Evolutionary conservation across 1,140 invertebrate species (phyloP), one percentile per base, ranked within the genome.

Genomic region (Cecropterus lyciades): DNA sequence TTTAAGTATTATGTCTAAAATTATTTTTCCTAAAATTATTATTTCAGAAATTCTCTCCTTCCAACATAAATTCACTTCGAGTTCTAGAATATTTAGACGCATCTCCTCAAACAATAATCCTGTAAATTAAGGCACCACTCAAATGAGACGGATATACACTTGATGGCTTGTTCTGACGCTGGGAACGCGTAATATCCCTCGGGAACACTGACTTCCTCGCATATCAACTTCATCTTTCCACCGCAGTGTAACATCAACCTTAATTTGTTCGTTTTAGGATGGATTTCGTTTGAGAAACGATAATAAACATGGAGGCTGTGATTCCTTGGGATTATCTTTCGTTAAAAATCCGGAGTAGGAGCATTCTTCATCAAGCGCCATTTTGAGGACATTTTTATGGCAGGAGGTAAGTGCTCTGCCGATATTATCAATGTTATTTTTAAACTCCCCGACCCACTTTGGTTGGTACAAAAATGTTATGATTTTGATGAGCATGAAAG

Each of bases 241-340:
- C n/a, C 7, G 10, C 69, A 48, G 40, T 5, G 9, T 2, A 67
- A 60, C 49, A 27, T 46, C 65, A 8, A 65, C 67, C 49, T 46
- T 72, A 64, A 17, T 4, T 0, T 10, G 0, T 20, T 16, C 8
- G 0, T 1, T 0, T 65, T 74, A 14, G 37, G 42, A 33, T 5
- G 6, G 60, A 13, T 46, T 45, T 76, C 8, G 14, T 33, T 27
- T 57, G 20, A 2, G 1, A 1, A 0, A 9, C 8, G 11, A 68
- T 73, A 74, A 80, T 75, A 71, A 72, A 77, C 70, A 75, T 56
- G 62, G 49, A 65, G 64, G 75, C 72, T 78, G 78, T 78, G 75
- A 80, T 80, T 80, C 65, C 72, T 77, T 67, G 65, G 76, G 77
- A 80, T 80, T 73, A 80, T 80, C 77, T 80, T 77, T 77, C 75